Base-by-base conservation (phyloP, 2,113 vertebrate species). In the Turnix velox region DNA sequence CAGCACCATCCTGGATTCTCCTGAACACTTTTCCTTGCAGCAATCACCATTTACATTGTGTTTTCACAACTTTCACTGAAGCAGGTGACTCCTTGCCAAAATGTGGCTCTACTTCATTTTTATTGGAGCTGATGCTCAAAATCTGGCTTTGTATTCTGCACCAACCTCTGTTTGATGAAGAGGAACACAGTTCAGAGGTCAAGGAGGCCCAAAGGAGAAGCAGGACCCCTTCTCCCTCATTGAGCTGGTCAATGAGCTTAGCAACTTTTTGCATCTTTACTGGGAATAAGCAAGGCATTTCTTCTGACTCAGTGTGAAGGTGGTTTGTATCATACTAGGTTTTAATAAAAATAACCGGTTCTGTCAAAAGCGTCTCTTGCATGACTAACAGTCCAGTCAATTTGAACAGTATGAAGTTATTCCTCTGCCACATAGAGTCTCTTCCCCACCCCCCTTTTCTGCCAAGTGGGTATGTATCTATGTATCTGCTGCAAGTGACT, bases 31-130 rank as follows among this genome's bases (percentile, higher is more conserved):
- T 35, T 43, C 27, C 45, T 72, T 45, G 35, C 40, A 28, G 14
- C 2, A 3, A 45, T 35, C 51, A 43, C 19, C 18, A 71, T 35
- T 33, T 1, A 0, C 13, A 25, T 7, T 33, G 24, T 6, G 16
- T 30, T 73, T 52, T 57, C 79, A 48, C 17, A 54, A 14, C 19
- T 66, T 71, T 6, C 65, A 23, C 35, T 59, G 40, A 89, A 87
- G 62, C 35, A 82, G 13, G 28, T 31, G 10, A 43, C 13, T 58
- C 27, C 40, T 75, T 12, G 25, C 49, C 57, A 39, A 67, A 72
- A 45, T 3, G 2, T 40, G 42, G 12, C 33, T 52, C 8, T 13
- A 28, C 35, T 78, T 63, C 20, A 28, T 37, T 19, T 43, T 67
- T 39, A 9, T 28, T 14, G 31, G 49, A 73, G 31, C 15, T 65